Evolutionary conservation across 1,140 invertebrate species (phyloP), one percentile per base, ranked within the genome.

Genomic region (Micrasema minimum): DNA sequence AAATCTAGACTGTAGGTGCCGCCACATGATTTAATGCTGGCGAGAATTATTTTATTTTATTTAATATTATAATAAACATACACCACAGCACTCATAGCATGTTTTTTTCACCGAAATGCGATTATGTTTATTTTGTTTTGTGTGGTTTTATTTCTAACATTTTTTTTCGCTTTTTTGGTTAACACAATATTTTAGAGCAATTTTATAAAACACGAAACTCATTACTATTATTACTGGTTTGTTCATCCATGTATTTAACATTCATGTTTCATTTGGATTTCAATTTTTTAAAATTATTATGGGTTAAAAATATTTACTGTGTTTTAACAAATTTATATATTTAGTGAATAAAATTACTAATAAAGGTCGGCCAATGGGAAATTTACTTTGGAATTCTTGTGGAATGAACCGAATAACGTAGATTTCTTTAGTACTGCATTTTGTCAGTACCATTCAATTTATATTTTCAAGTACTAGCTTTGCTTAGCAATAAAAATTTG

Each of bases 101-200:
- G 41, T 45, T 45, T 5, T 12, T 45, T 16, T 45, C 11, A 12
- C 41, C 2, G 41, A 6, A 38, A 38, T 6, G 12, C n/a, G 5
- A n/a, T 16, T 45, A 45, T 16, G 41, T 45, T n/a, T 45, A n/a
- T 12, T 45, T 45, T 45, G 41, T 45, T 45, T 45, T 45, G 41
- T 45, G 41, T 45, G 41, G 41, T 45, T n/a, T 45, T 45, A n/a
- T n/a, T 45, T 45, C 14, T 45, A 45, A 45, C 41, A 45, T 45
- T 12, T 45, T 45, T 45, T 45, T 38, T 45, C 11, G 14, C 41
- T 45, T 16, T 45, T 45, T 45, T 45, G 11, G 41, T 45, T 45
- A 45, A 45, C 41, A 45, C 11, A 6, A n/a, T 38, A 6, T 12
- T 12, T 45, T 12, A 45, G 41, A 12, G 41, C 41, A 45, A 12